These are phyloP conservation scores for Amphiprion clarkii DNA, from an alignment of 2,797 vertebrate species.

Conservation along the genomic window DNA sequence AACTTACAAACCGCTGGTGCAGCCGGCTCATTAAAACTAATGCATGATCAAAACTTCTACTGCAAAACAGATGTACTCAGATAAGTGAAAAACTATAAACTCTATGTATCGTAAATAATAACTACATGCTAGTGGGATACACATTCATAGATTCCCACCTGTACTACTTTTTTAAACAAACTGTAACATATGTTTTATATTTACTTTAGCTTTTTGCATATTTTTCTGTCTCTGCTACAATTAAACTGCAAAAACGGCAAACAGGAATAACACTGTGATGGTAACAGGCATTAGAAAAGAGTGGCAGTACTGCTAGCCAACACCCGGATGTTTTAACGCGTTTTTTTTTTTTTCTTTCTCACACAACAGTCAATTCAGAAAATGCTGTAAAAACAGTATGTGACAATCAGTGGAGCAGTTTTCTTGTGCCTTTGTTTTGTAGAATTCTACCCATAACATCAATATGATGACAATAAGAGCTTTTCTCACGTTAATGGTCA, in stretches of 20 bases:
- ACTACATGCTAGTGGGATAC: slow-evolving; percentile 57
- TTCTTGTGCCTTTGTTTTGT: slow-evolving; percentile 42
- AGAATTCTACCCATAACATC: slow-evolving; percentile 60
- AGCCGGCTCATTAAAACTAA: slow-evolving; percentile 14
- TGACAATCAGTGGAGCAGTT: slow-evolving; percentile 32
- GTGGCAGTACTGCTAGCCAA: slow-evolving; percentile 39
- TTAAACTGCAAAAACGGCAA: slow-evolving; percentile 53
- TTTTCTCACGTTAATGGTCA: slow-evolving; percentile 49
- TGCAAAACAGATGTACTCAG: slow-evolving; percentile 5
- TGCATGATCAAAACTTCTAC: neutral
- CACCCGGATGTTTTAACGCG: slow-evolving; percentile 31
- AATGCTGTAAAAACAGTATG: slow-evolving; percentile 43
- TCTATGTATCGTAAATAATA: slow-evolving; percentile 32
- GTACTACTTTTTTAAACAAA: slow-evolving; percentile 27
- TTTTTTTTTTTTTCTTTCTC: slow-evolving; percentile 31
- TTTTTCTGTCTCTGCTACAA: slow-evolving; percentile 68
- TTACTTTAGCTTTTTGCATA: slow-evolving; percentile 73
- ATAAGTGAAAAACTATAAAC: slow-evolving; percentile 30
- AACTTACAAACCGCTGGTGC: slow-evolving; percentile 29
- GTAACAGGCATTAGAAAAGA: slow-evolving; percentile 51
- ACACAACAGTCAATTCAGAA: slow-evolving; percentile 47
- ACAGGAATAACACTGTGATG: slow-evolving; percentile 53
- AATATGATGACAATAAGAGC: slow-evolving; percentile 69
- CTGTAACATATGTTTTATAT: slow-evolving; percentile 30
- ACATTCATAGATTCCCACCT: slow-evolving; percentile 60